Evolutionary conservation across 2,797 vertebrate genomes (phyloP).

Genomic region (Microctenopoma lineatum): DNA sequence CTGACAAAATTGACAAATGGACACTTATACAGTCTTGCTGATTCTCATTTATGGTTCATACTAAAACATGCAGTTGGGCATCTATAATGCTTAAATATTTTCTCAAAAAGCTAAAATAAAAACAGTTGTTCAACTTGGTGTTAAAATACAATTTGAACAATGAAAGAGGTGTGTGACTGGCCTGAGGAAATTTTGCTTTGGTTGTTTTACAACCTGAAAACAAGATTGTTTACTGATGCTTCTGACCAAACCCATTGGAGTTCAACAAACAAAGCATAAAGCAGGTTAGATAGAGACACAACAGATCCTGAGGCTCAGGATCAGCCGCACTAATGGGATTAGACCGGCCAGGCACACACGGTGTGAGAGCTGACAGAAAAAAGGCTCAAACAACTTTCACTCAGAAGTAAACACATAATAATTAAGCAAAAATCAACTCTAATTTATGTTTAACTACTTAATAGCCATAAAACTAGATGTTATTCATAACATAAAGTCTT

Average conservation of each 20-base stretch:
- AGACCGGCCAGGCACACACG: constrained; percentile 48
- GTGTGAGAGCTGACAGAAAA: constrained; percentile 12
- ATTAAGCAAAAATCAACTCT: constrained; percentile 1
- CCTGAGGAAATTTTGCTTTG: constrained; percentile 20
- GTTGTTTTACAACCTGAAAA: constrained; percentile 37
- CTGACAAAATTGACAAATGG: constrained; percentile 2
- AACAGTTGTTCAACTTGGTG: background rate
- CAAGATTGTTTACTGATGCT: constrained; percentile 52
- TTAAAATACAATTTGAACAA: constrained; percentile 13
- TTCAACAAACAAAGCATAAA: constrained; percentile 49
- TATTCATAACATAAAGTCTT: constrained; percentile 6
- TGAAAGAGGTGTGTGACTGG: constrained; percentile 10
- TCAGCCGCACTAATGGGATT: constrained; percentile 73
- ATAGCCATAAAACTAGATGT: background rate
- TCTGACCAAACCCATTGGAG: constrained; percentile 37
- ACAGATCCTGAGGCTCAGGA: constrained; percentile 57
- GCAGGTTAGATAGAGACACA: constrained; percentile 69
- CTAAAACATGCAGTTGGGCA: background rate
- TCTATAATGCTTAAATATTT: constrained; percentile 10
- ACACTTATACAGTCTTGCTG: background rate
- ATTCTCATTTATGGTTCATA: constrained; percentile 1
- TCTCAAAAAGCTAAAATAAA: constrained; percentile 5
- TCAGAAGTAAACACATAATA: constrained; percentile 12
- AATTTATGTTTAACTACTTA: constrained; percentile 4
- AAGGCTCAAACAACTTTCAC: constrained; percentile 20